phyloP scores from a whole-genome alignment of 2,797 vertebrate genomes.

The Poliocrania exsul region DNA sequence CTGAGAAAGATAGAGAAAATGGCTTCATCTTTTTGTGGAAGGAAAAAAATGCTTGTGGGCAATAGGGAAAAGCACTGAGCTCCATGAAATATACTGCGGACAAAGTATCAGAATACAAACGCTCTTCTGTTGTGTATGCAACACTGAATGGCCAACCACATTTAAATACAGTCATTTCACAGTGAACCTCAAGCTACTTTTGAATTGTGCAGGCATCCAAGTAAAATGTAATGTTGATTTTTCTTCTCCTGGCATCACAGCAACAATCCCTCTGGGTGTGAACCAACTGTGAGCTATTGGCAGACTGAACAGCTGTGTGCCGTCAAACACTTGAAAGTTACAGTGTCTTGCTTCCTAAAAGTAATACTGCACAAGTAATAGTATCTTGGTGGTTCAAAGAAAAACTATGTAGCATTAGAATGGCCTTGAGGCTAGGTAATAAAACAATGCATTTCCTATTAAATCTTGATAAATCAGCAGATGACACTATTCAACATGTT shows the following conservation, averaged over 20 bases:
- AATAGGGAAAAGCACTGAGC: neutral
- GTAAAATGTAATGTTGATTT: neutral
- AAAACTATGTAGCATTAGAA: neutral
- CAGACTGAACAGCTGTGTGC: neutral
- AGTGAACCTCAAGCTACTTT: neutral
- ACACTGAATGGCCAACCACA: neutral
- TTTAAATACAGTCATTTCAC: neutral
- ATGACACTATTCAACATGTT: neutral
- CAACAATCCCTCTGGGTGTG: neutral
- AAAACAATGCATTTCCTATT: neutral
- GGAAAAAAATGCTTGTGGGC: neutral
- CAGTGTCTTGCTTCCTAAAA: neutral
- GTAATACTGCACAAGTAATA: neutral
- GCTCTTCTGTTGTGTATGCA: rapidly evolving
- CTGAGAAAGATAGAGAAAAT: neutral
- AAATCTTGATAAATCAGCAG: neutral
- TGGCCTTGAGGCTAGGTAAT: neutral
- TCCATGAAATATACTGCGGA: neutral
- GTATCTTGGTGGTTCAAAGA: neutral
- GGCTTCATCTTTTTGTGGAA: rapidly evolving
- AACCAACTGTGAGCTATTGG: neutral
- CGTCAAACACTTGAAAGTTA: neutral
- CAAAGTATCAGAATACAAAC: neutral
- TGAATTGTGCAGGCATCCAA: neutral
- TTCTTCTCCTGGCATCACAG: neutral